Percentiles rank a stretch among this genome's conserved stretches.
These are phyloP conservation scores for Cyanistes caeruleus DNA, from an alignment of 2,113 vertebrate genomes.

Conservation along the genomic window DNA sequence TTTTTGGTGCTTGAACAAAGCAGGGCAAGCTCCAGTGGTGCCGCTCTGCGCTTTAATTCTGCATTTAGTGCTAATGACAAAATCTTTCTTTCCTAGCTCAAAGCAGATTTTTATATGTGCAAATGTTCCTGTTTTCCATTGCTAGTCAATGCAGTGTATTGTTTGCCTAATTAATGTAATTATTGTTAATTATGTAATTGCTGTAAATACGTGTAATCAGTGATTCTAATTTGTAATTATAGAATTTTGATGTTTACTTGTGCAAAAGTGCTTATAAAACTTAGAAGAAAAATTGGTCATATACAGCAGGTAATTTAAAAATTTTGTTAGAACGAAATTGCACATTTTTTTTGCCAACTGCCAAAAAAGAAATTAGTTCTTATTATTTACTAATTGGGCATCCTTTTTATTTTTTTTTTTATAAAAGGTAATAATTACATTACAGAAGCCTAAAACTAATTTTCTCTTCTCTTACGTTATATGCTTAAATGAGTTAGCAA, in stretches of 20 bases:
- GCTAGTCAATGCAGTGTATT: slow-evolving; percentile 38
- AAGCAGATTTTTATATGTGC: background rate
- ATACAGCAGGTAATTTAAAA: slow-evolving; percentile 37
- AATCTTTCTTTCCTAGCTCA: background rate
- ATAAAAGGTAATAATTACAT: slow-evolving; percentile 42
- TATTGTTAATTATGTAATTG: slow-evolving; percentile 70
- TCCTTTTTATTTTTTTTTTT: background rate
- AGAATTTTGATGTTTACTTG: slow-evolving; percentile 62
- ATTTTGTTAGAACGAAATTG: background rate
- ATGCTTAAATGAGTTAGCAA: slow-evolving; percentile 21
- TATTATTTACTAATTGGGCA: slow-evolving; percentile 59
- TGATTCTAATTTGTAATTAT: slow-evolving; percentile 61
- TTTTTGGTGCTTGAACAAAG: background rate
- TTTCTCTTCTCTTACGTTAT: slow-evolving; percentile 18
- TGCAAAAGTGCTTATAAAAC: slow-evolving; percentile 40
- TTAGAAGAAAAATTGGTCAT: slow-evolving; percentile 33
- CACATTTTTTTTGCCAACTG: background rate
- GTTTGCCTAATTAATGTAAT: slow-evolving; percentile 73
- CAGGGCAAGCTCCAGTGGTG: background rate
- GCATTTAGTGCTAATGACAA: background rate
- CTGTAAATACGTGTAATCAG: slow-evolving; percentile 64
- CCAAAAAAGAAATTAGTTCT: slow-evolving; percentile 43
- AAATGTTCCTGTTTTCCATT: slow-evolving; percentile 48
- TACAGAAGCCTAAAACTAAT: slow-evolving; percentile 19
- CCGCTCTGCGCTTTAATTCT: background rate